phyloP scores from a whole-genome alignment of 2,797 vertebrate species.

The Gymnoscopelus microlampas region DNA sequence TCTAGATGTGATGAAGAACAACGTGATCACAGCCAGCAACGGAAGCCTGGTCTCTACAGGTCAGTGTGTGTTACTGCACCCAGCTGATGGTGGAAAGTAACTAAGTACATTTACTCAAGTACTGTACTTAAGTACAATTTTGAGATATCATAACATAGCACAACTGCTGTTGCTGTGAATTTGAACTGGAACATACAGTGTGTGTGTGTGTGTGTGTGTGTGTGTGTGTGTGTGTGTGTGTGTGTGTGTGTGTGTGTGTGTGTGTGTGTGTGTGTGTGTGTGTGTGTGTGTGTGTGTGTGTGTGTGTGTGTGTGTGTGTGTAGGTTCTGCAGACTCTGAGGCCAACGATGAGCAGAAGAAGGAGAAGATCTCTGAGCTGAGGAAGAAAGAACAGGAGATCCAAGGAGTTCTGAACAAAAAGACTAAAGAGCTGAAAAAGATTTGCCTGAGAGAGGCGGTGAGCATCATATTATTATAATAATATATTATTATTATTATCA shows the following conservation, averaged over 20 bases:
- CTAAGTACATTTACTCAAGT: too few species aligned
- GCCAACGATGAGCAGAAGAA: conserved; percentile 93
- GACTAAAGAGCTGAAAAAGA: conserved; percentile 94
- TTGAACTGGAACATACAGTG: too few species aligned
- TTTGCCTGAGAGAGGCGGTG: conserved; percentile 95
- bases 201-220: too few species aligned
- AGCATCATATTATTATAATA: conserved; percentile 55
- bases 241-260: too few species aligned
- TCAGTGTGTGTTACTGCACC: conserved; percentile 54
- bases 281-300: neutral
- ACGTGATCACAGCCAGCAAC: conserved; percentile 95
- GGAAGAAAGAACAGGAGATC: conserved; percentile 91
- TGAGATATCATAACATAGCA: too few species aligned
- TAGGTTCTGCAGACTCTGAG: conserved; percentile 90
- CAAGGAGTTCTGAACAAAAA: conserved; percentile 92
- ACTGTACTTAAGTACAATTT: too few species aligned
- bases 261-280: too few species aligned
- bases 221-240: too few species aligned
- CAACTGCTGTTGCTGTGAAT: too few species aligned
- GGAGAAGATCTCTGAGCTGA: conserved; percentile 92
- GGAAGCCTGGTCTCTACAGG: conserved; percentile 97
- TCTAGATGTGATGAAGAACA: conserved; percentile 89
- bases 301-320: conserved; percentile 4
- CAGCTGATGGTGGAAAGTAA: too few species aligned
- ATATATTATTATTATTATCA: too few species aligned